Base-by-base conservation (phyloP, 1,140 invertebrate genomes). In the Heliconius eleuchia region DNA sequence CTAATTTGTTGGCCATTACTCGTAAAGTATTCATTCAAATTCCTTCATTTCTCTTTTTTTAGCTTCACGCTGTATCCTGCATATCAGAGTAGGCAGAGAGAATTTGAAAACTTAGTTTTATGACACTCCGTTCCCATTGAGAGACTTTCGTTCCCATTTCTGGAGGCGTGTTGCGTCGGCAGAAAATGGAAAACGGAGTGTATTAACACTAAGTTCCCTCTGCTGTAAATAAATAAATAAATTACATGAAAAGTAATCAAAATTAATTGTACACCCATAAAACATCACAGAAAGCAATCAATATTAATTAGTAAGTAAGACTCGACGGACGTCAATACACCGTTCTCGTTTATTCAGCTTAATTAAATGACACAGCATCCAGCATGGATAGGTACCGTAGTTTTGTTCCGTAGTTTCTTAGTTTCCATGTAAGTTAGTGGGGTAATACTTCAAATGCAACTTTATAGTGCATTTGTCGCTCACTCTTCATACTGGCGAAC, bases 381-480 rank as follows among this genome's bases (percentile, higher is more conserved):
- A 73, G 74, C 71, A 80, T 30, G 60, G 23, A 80, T 30, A 23
- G 23, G 23, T 5, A 30, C 76, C n/a, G n/a, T n/a, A n/a, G n/a
- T n/a, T n/a, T 73, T 83, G 80, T 82, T 80, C 82, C 73, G 37
- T 76, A 81, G 76, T 80, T 83, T 80, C 80, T 82, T 86, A 88
- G 84, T 90, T 90, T 86, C 78, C 84, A 85, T 81, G 81, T 85
- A 86, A 88, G 84, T 84, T 84, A 85, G 82, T 83, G 83, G 80
- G 82, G 85, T 89, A 89, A 89, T 89, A 89, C 89, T 91, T 90
- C 91, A 91, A 91, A 91, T 90, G 87, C 89, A 91, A 90, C 87
- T 92, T 92, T 91, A 91, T 88, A 85, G 74, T 82, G 86, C 82
- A 85, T 87, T 88, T 70, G 39, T 37, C 39, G 52, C 30, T 23